Percentiles rank a stretch among this genome's conserved stretches.
Conservation (phyloP, 2,888 invertebrate genomes). For the Brachyopa scutellaris region DNA sequence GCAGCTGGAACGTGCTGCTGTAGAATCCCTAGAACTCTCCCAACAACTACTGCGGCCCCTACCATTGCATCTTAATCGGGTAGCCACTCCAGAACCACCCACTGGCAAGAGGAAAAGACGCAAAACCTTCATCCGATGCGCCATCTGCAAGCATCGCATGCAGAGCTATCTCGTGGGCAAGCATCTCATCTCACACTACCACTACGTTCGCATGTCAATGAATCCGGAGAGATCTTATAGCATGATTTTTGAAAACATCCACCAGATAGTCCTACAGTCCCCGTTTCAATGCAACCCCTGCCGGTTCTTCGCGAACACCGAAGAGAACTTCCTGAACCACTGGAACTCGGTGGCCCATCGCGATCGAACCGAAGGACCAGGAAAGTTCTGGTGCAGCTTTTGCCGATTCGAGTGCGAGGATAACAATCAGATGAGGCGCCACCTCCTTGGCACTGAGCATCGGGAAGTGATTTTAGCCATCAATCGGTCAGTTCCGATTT, state of each 20-base stretch:
- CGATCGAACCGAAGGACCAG: conserved; percentile 82
- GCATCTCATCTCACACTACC: conserved; percentile 93
- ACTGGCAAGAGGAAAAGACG: conserved; percentile 83
- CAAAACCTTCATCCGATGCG: conserved; percentile 85
- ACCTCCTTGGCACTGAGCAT: conserved; percentile 86
- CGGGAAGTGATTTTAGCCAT: conserved; percentile 88
- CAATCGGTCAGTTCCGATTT: conserved; percentile 91
- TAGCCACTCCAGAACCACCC: conserved; percentile 3
- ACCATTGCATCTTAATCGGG: conserved; percentile 11
- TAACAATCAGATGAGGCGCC: conserved; percentile 86
- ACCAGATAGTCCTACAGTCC: conserved; percentile 89
- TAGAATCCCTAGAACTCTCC: conserved; percentile 73
- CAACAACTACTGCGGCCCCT: conserved; percentile 53
- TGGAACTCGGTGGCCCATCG: conserved; percentile 87
- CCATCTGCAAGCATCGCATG: conserved; percentile 88
- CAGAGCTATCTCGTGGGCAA: conserved; percentile 89
- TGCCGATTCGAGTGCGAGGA: conserved; percentile 87
- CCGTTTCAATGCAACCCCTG: conserved; percentile 94
- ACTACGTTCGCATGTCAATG: conserved; percentile 88
- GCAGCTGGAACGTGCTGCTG: conserved; percentile 86
- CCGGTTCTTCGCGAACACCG: conserved; percentile 91
- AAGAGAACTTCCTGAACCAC: conserved; percentile 87
- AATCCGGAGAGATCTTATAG: conserved; percentile 84
- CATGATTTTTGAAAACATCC: conserved; percentile 89
- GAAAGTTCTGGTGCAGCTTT: conserved; percentile 88